Base-by-base conservation (phyloP, 2,888 invertebrate species). In the Chloroclysta siterata region DNA sequence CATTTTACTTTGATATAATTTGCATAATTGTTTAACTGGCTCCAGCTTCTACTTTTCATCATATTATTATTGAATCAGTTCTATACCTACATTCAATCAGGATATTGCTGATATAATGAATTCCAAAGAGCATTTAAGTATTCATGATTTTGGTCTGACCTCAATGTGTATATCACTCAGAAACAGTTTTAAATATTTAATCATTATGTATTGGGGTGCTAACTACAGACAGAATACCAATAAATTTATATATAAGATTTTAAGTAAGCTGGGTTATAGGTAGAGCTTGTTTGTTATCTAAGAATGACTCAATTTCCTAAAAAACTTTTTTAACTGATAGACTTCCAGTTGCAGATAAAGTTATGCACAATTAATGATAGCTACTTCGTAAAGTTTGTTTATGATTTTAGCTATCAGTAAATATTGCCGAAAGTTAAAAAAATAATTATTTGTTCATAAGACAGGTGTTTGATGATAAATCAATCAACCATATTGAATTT, bases 141-240 rank as follows among this genome's bases (percentile, higher is more conserved):
- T 48, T 28, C 48, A 57, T 57, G 53, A 39, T 53, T 48, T 41
- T 60, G n/a, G 48, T 17, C 14, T 53, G 53, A n/a, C 55, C 55
- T 52, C 48, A 50, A 50, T 44, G 42, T 44, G 42, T 15, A 0
- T 29, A 41, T 42, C 13, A 15, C 48, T 17, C n/a, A 36, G 39
- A 50, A 29, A 47, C 60, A 48, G 33, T 33, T 61, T 50, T 33
- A 47, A n/a, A 36, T 61, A 61, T 61, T 53, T 46, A 55, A 61
- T 61, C 15, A 10, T 39, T 42, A 60, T 60, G 48, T 41, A 60
- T 54, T 53, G 29, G 42, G 60, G 48, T 60, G 39, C 7, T 54
- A 10, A 46, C 46, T 17, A 44, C 44, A 44, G 8, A 17, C n/a
- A 46, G 10, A 11, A 39, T 11, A 39, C 11, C 1, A 3, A 11